phyloP scores from a whole-genome alignment of 2,888 invertebrate genomes.

The Ornithoptera alexandrae region DNA sequence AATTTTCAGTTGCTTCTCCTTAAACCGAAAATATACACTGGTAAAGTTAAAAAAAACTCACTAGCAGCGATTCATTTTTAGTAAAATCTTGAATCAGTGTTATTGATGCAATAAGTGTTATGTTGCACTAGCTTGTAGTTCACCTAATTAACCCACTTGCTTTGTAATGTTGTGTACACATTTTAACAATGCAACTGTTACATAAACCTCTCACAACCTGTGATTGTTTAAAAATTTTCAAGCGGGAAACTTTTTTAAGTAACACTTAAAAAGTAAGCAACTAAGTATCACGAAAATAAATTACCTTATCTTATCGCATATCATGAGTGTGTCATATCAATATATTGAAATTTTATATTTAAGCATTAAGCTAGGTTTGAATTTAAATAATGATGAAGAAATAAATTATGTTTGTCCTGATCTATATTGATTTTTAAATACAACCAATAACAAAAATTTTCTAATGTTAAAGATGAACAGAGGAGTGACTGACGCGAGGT shows the following conservation, averaged over 20 bases:
- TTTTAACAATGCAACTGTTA: constrained; percentile 25
- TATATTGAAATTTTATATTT: neutral
- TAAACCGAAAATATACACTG: neutral
- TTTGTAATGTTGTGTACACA: constrained; percentile 44
- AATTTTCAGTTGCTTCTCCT: neutral
- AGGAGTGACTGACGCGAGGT: too few species aligned
- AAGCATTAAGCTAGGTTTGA: too few species aligned
- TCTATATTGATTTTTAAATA: too few species aligned
- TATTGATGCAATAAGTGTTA: constrained; percentile 43
- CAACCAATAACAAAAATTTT: too few species aligned
- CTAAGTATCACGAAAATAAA: neutral
- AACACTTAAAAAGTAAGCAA: neutral
- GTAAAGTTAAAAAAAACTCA: neutral
- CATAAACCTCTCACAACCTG: constrained; percentile 12
- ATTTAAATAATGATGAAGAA: too few species aligned
- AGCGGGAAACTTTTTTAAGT: neutral
- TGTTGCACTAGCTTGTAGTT: constrained; percentile 39
- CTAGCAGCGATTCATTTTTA: constrained; percentile 13
- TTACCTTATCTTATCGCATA: neutral
- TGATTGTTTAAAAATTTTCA: constrained; percentile 6
- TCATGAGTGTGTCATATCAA: neutral
- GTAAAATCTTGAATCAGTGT: constrained; percentile 50
- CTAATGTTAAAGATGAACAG: too few species aligned
- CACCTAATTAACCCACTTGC: constrained; percentile 56
- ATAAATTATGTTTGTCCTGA: too few species aligned